Percentiles rank a stretch among this genome's conserved stretches.
Evolutionary conservation across 2,888 invertebrate species (phyloP).

Genomic region (Polyommatus iphigenia): DNA sequence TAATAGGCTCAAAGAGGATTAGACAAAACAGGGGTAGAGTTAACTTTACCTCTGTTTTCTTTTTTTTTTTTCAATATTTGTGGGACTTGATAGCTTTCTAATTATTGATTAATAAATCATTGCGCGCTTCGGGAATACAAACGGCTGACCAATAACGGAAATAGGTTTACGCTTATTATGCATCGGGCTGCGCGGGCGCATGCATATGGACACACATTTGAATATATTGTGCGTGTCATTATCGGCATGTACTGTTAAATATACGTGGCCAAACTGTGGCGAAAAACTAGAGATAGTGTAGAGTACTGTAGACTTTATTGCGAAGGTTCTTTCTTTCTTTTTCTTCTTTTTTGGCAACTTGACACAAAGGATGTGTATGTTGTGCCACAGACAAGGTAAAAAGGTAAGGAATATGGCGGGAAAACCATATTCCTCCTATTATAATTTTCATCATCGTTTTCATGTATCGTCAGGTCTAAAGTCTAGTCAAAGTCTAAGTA

Average conservation of each 20-base stretch:
- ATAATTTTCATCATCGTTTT: too few relatives aligned
- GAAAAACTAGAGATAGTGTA: neutral
- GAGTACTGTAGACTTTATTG: too few relatives aligned
- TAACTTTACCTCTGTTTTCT: neutral
- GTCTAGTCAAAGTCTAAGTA: too few relatives aligned
- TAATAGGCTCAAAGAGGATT: too few relatives aligned
- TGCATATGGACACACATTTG: constrained; percentile 19
- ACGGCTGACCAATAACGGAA: constrained; percentile 2
- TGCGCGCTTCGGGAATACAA: neutral
- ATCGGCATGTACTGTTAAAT: constrained; percentile 3
- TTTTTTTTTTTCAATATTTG: neutral
- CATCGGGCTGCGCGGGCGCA: neutral
- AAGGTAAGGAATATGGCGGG: too few relatives aligned
- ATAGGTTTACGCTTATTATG: constrained; percentile 21
- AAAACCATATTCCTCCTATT: too few relatives aligned
- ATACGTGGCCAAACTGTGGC: neutral
- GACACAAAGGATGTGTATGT: too few relatives aligned
- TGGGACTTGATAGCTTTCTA: neutral
- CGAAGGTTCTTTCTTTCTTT: too few relatives aligned
- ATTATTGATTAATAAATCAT: constrained; percentile 3
- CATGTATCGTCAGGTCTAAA: too few relatives aligned
- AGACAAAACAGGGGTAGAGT: neutral
- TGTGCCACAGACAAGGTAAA: too few relatives aligned
- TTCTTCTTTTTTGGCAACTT: too few relatives aligned
- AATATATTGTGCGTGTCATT: constrained; percentile 15